phyloP scores from a whole-genome alignment of 2,113 vertebrate species.

The Prolemur simus region DNA sequence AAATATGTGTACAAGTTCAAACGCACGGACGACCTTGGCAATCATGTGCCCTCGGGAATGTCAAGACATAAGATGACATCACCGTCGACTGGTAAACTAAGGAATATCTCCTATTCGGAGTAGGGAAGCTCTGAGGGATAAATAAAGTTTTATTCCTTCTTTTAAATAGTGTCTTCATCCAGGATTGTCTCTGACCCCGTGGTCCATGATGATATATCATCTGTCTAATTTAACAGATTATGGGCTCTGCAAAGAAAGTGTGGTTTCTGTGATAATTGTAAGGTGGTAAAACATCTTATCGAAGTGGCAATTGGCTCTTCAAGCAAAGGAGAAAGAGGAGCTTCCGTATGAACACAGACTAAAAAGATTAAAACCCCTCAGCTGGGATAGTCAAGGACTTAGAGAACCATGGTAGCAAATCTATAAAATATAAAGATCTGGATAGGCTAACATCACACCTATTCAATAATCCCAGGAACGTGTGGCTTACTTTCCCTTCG shows the following conservation, averaged over 20 bases:
- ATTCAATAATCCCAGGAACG: neutral
- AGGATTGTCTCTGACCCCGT: neutral
- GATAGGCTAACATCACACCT: neutral
- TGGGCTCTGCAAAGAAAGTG: neutral
- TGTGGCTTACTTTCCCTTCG: neutral
- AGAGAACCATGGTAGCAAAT: neutral
- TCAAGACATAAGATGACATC: constrained; percentile 49
- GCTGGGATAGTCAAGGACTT: neutral
- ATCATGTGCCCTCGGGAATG: constrained; percentile 5
- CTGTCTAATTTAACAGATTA: neutral
- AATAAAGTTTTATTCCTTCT: neutral
- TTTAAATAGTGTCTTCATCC: neutral
- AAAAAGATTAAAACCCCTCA: neutral
- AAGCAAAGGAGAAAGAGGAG: neutral
- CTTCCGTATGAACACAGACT: neutral
- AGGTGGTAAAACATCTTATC: neutral
- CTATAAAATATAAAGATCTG: neutral
- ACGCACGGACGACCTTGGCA: constrained; percentile 57
- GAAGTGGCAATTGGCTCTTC: neutral
- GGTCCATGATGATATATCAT: neutral
- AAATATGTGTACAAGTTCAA: constrained; percentile 60
- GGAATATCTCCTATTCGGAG: neutral
- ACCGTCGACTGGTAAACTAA: neutral
- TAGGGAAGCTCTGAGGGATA: neutral
- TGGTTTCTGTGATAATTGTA: neutral